Conservation (phyloP, 2,797 vertebrate species). For the Pempheris klunzingeri region DNA sequence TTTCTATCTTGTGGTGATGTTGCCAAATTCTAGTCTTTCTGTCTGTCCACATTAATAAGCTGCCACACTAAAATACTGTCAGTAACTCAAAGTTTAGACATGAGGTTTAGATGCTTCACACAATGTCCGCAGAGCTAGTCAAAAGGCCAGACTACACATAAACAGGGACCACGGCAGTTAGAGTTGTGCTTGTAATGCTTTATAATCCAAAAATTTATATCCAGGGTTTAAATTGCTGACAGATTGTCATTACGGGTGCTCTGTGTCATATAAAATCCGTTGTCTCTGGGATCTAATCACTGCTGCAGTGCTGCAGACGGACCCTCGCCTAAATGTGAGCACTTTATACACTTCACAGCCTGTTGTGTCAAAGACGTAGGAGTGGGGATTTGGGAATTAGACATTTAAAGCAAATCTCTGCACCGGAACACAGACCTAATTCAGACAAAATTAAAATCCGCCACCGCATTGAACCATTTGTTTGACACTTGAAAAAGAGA, state of each 20-base stretch:
- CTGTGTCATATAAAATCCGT: conserved; percentile 43
- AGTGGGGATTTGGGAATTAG: conserved; percentile 26
- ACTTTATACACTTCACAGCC: conserved; percentile 71
- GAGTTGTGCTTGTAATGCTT: conserved; percentile 59
- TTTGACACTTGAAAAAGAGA: conserved; percentile 56
- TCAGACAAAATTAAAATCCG: conserved; percentile 27
- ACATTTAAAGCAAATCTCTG: conserved; percentile 44
- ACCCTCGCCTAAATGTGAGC: conserved; percentile 56
- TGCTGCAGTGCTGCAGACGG: conserved; percentile 14
- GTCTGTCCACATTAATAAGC: conserved; percentile 36
- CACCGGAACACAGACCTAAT: conserved; percentile 56
- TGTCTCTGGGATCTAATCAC: conserved; percentile 41
- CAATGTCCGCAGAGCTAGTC: conserved; percentile 37
- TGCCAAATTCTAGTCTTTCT: conserved; percentile 66
- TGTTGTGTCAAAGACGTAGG: conserved; percentile 39
- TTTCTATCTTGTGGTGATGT: conserved; percentile 49
- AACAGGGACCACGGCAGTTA: conserved; percentile 81
- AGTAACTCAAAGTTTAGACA: background rate
- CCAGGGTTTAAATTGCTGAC: conserved; percentile 52
- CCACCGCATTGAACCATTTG: conserved; percentile 34
- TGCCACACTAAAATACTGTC: conserved; percentile 37
- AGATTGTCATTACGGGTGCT: conserved; percentile 62
- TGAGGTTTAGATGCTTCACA: conserved; percentile 11
- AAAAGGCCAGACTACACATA: conserved; percentile 74
- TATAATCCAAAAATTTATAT: conserved; percentile 49